Evolutionary conservation across 2,113 vertebrate species (phyloP), one percentile per base, ranked within the genome.

Genomic region (Leuciscus idus): DNA sequence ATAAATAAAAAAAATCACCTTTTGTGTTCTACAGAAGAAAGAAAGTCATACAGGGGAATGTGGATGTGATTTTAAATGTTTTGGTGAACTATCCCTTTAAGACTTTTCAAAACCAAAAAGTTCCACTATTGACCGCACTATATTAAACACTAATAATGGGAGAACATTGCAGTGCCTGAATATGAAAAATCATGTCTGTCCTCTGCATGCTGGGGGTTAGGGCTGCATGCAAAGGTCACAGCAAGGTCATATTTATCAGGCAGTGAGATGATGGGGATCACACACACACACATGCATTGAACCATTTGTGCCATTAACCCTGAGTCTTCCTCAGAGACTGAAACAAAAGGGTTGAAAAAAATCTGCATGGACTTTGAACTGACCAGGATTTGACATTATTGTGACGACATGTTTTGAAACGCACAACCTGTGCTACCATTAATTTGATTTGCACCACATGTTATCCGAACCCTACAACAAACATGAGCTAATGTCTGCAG

Each of bases 141-240:
- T 81, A 90, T 89, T 90, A 91, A 89, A 89, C 84, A 86, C 85
- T 83, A 88, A 93, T 93, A 91, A 93, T 91, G 85, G 90, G 87
- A 84, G 83, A 89, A 86, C 64, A 83, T 84, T 77, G 84, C 81
- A 72, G 88, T 10, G 83, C 8, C 9, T 23, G 33, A 82, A 77
- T 74, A 43, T 87, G 90, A 84, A 80, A 85, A 88, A 81, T 90
- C 86, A 78, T 82, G 55, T 90, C 92, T 90, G 87, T 88, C 88
- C 88, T 91, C 84, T 85, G 33, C 21, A 68, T 83, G 50, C 30
- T 83, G 85, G 77, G 81, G 90, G 86, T 76, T 43, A 43, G 84
- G 87, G 90, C 89, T 92, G 85, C 87, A 90, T 87, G 23, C 64
- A 80, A 72, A 89, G 90, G 89, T 92, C 91, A 90, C 9, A 33